phyloP scores from a whole-genome alignment of 2,888 invertebrate species.

The Helobdella robusta region DNA sequence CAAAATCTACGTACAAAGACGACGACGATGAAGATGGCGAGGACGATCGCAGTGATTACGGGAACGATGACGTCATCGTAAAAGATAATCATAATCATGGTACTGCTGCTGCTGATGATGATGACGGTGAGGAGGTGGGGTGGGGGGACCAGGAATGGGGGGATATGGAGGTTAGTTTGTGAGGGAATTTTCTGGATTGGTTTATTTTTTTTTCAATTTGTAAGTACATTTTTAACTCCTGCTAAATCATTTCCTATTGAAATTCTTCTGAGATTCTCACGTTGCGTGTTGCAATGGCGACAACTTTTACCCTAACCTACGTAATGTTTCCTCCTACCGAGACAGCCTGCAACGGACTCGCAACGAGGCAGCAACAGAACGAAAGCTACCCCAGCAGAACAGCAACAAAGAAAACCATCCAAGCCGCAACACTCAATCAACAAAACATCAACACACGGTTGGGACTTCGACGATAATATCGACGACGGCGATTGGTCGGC shows the following conservation, averaged over 20 bases:
- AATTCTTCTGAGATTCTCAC: background rate
- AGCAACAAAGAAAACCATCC: background rate
- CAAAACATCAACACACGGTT: background rate
- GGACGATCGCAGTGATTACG: constrained; percentile 13
- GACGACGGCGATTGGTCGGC: constrained; percentile 59
- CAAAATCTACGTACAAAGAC: background rate
- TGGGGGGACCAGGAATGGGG: constrained; percentile 69
- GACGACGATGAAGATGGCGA: background rate
- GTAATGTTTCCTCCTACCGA: background rate
- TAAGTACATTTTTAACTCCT: background rate
- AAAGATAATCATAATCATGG: constrained; percentile 10
- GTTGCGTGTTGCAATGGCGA: no score
- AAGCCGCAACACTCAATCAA: no score
- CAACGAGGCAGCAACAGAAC: background rate
- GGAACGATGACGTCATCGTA: background rate
- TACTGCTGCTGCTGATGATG: constrained; percentile 21
- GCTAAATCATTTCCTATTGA: background rate
- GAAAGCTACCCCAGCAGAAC: background rate
- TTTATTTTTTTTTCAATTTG: background rate
- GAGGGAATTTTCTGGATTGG: background rate
- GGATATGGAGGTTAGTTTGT: constrained; percentile 64
- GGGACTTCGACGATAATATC: constrained; percentile 63
- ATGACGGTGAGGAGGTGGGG: constrained; percentile 70
- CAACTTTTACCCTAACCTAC: no score
- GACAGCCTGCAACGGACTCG: background rate